Base-by-base conservation (phyloP, 2,888 invertebrate genomes). In the Papilio elwesi region DNA sequence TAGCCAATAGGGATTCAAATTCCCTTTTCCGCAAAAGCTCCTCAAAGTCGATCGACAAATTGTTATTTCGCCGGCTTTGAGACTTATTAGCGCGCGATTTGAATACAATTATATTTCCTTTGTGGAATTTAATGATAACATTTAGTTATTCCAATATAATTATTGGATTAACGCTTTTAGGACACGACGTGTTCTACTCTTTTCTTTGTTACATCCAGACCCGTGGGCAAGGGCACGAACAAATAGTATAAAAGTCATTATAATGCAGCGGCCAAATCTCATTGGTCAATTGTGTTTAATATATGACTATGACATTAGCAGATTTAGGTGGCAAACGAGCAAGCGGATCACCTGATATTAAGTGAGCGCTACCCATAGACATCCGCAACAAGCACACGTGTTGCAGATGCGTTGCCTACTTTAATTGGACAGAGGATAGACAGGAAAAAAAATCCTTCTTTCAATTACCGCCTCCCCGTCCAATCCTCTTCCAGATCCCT, bases 21-120 rank as follows among this genome's bases (percentile, higher is more conserved):
- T 63, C 63, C 63, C 47, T 63, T 63, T 62, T 43, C 62, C 47
- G 11, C 63, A 13, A 10, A 63, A 47, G 47, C 16, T 63, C 47
- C 38, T n/a, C 12, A 47, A 47, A 63, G 63, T 63, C 63, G 47
- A 63, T 63, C 48, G n/a, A 43, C 47, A 63, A 63, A 63, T 63
- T 63, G 63, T 63, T 63, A 48, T 48, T 63, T 48, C 15, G 12
- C 15, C 63, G 47, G 16, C 63, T 63, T 63, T 63, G 38, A n/a
- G n/a, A 63, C 11, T 63, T 16, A 47, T 63, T 47, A 63, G 48
- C 16, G 6, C 16, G 16, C 16, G 12, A 48, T 63, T 63, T 63
- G 47, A 47, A 63, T 43, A 63, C 47, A 63, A 48, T 63, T 63
- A 47, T 47, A 15, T 63, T 8, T 63, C 47, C 16, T 5, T 48